phyloP scores from a whole-genome alignment of 2,888 invertebrate species.

The Tetheella fluctuosa region DNA sequence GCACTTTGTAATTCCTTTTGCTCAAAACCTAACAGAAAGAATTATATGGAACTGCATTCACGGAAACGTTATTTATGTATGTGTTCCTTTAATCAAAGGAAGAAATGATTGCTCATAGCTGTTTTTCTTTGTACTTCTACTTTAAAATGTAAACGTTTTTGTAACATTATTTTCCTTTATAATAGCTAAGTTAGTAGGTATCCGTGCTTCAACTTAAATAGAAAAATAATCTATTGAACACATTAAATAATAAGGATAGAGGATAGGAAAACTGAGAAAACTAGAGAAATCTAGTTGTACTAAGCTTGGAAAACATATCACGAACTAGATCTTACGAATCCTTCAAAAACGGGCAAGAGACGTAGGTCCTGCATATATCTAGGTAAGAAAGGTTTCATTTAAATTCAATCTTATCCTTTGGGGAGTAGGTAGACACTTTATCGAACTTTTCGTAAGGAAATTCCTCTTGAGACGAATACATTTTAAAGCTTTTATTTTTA shows the following conservation, averaged over 20 bases:
- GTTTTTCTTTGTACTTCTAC: background rate
- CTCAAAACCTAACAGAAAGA: background rate
- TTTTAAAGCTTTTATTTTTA: background rate
- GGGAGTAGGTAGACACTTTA: conserved; percentile 15
- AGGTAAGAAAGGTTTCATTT: conserved; percentile 23
- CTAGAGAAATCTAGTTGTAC: background rate
- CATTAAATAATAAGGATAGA: background rate
- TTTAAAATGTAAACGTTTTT: background rate
- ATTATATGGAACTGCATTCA: background rate
- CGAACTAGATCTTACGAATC: background rate
- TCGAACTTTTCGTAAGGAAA: conserved; percentile 17
- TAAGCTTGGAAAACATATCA: background rate
- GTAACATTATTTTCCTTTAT: background rate
- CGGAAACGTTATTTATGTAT: background rate
- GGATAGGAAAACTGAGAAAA: background rate
- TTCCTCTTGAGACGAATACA: background rate
- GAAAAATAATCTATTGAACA: too few relatives aligned
- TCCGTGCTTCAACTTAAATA: too few relatives aligned
- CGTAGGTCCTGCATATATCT: background rate
- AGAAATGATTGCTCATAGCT: background rate
- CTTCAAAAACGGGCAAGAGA: background rate
- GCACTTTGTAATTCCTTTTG: conserved; percentile 17
- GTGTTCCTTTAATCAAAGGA: background rate
- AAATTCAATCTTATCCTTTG: conserved; percentile 31
- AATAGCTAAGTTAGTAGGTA: too few relatives aligned